Base-by-base conservation (phyloP, 2,113 vertebrate species). In the Herpailurus yagouaroundi region DNA sequence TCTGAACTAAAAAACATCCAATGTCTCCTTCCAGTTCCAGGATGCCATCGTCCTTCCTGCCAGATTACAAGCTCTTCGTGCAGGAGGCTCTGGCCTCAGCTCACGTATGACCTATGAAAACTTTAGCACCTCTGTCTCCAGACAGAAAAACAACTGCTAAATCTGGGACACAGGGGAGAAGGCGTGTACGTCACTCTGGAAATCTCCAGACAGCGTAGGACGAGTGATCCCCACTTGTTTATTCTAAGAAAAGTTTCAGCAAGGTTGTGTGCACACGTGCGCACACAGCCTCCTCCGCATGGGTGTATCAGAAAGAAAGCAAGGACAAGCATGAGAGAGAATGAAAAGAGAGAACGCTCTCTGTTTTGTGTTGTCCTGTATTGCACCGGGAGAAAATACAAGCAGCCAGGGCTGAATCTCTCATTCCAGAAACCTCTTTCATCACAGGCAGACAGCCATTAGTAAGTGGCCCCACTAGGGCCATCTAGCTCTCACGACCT, bases 101-200 rank as follows among this genome's bases (percentile, higher is more conserved):
- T 93, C 21, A 68, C 2, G 25, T 48, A 5, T 45, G 96, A 97
- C 92, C 88, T 71, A 74, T 88, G 97, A 95, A 97, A 90, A 66
- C 23, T 85, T 94, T 63, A 79, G 73, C 83, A 88, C 12, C 76
- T 94, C 66, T 94, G 31, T 89, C 86, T 71, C 73, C 74, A 69
- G 50, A 85, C 76, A 38, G 60, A 95, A 94, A 77, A 95, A 82
- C 87, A 93, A 71, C 66, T 81, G 36, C 71, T 85, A 68, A 57
- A 71, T 87, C 18, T 69, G 90, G 55, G 92, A 82, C 80, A 94
- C 13, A 63, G 69, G 73, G 48, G 48, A 97, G 33, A 93, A 36
- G 19, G 21, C 16, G 7, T 55, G 25, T 45, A 9, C 33, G 48
- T 86, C 79, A 38, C 79, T 33, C 31, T 82, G 94, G 81, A 95